Base-by-base conservation (phyloP, 2,797 vertebrate genomes). In the Pseudochaenichthys georgianus region DNA sequence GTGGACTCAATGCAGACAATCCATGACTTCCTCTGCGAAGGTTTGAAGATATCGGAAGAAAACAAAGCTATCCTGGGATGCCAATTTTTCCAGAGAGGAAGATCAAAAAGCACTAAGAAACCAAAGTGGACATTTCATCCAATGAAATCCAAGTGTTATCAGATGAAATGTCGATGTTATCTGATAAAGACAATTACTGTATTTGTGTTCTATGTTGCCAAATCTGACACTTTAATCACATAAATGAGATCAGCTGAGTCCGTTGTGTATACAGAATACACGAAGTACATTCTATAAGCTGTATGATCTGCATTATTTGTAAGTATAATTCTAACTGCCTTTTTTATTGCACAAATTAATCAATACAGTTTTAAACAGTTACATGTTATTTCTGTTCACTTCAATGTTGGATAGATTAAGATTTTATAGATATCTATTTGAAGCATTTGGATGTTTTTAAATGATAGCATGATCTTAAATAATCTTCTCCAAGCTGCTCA, bases 1-100 rank as follows among this genome's bases (percentile, higher is more conserved):
- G 63, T 95, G 2, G 71, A 91, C 13, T 75, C 90, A 0, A 94
- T 92, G 94, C 34, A 90, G 84, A 87, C 55, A 74, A 92, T 93
- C 19, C 31, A 77, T 1, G 31, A 92, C 9, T 81, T 70, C 5
- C 78, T 95, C 28, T 0, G 2, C 12, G 1, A 83, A 48, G 91
- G 92, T 34, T 78, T 75, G 58, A 43, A 1, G 53, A 68, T 21
- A 9, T 89, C 77, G n/a, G 52, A 64, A 21, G 52, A 74, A 12
- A 83, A 83, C 4, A 19, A 55, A n/a, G 51, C 9, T 4, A 16
- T 89, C 19, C 82, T 95, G n/a, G 92, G 87, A 13, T 0, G 68
- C 74, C 0, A 91, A 94, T 78, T 76, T 81, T 80, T 41, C 69
- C 66, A 2, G 54, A 82, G 16, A 28, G 1, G 3, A 41, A 72